Evolutionary conservation across 2,113 vertebrate genomes (phyloP), one percentile per base, ranked within the genome.

Genomic region (Mormyrus iriodes): DNA sequence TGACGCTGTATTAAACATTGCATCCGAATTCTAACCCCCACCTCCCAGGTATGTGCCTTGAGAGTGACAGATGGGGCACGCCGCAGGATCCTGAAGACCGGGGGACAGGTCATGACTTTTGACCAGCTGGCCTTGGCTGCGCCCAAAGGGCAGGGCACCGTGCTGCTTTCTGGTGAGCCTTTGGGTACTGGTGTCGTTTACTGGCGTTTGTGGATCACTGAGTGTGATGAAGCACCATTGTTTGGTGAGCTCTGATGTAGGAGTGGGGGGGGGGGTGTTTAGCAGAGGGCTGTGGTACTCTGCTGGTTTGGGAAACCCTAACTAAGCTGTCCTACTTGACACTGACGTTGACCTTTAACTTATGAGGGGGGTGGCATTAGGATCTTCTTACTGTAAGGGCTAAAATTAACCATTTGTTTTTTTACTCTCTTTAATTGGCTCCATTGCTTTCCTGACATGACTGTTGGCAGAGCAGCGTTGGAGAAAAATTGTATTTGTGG

Each of bases 91-190:
- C 93, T 97, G 88, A 97, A 97, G 92, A 91, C 97, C 2, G 97
- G 97, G 0, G 97, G 97, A 89, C 94, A 97, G 92, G 95, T 98
- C 91, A 95, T 98, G 94, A 98, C 97, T 88, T 97, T 98, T 55
- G 97, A 98, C 93, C 97, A 98, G 95, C 93, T 98, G 92, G 97
- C 97, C n/a, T 91, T 98, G 93, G 93, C 96, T 88, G 90, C 97
- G 69, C 97, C 97, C 52, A 97, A 97, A 93, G 97, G 97, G 92
- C 95, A 96, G 1, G 96, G 96, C 92, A 98, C 97, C 0, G 97
- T 98, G 89, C 94, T 98, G 90, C 95, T 98, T 85, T 98, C 97
- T 46, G 97, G 97, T 98, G 92, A 95, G 91, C 84, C 31, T 58
- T 46, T 2, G 19, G 39, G 51, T 35, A 21, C 13, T 8, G 42